Percentiles rank a stretch among this genome's conserved stretches.
Evolutionary conservation across 2,113 vertebrate species (phyloP).

Genomic region (Corythaeola cristata): DNA sequence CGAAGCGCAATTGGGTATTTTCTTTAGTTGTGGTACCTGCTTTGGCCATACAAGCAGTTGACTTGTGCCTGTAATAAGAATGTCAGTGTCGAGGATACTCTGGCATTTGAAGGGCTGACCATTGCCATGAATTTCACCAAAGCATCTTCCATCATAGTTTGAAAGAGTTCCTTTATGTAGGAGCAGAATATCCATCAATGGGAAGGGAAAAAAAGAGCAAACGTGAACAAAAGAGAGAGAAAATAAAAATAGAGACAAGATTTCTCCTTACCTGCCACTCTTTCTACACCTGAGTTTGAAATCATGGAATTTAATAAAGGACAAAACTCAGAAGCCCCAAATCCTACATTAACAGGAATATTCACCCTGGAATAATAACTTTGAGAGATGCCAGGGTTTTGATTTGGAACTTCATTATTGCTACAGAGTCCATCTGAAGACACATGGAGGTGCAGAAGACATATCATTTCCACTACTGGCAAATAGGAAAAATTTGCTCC

Average conservation of each 20-base stretch:
- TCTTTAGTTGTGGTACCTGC: neutral
- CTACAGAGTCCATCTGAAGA: neutral
- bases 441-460: rapidly evolving
- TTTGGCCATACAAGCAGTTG: neutral
- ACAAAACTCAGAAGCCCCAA: neutral
- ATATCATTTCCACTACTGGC: rapidly evolving
- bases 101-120: neutral
- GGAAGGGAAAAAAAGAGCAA: neutral
- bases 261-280: neutral
- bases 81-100: neutral
- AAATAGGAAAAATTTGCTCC: neutral
- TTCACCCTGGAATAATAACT: neutral
- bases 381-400: neutral
- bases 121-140: neutral
- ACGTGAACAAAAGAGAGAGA: neutral
- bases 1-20: neutral
- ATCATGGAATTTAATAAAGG: neutral
- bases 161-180: neutral
- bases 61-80: neutral
- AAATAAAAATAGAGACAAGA: neutral
- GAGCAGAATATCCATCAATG: neutral
- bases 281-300: neutral
- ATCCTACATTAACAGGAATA: neutral
- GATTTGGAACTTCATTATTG: neutral
- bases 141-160: neutral